These are phyloP conservation scores for Meloidogyne floridensis DNA, from an alignment of 1,140 invertebrate species.

Conservation along the genomic window DNA sequence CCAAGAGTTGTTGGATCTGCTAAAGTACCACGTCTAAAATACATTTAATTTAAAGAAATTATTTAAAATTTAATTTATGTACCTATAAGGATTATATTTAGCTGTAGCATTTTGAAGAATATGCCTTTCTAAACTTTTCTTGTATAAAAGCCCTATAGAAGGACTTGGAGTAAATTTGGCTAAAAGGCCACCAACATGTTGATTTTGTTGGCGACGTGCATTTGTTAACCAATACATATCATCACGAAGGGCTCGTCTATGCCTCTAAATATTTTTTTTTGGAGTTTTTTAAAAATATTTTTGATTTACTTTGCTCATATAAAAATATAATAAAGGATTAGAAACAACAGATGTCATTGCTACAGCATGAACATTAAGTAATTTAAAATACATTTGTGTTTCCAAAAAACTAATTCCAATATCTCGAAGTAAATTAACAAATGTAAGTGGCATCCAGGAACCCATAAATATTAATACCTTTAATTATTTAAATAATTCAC, in stretches of 20 bases:
- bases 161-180: conserved; percentile 61
- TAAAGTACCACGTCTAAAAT: conserved; percentile 57
- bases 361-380: conserved; percentile 62
- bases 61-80: conserved; percentile 12
- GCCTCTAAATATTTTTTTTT: conserved; percentile 50
- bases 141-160: conserved; percentile 61
- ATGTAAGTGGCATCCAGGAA: conserved; percentile 63
- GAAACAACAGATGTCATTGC: conserved; percentile 65
- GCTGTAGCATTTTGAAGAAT: conserved; percentile 37
- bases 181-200: conserved; percentile 50
- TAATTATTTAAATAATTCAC: not conserved
- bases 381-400: conserved; percentile 62
- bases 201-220: conserved; percentile 51
- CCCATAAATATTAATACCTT: conserved; percentile 50
- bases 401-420: conserved; percentile 39
- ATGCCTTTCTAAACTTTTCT: conserved; percentile 61
- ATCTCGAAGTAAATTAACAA: conserved; percentile 61
- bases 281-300: not conserved
- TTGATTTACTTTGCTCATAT: conserved; percentile 59
- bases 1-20: conserved; percentile 61
- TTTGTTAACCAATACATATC: conserved; percentile 66
- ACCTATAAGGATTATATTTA: conserved; percentile 58
- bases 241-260: conserved; percentile 63
- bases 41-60: not conserved
- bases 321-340: conserved; percentile 65